phyloP scores from a whole-genome alignment of 2,888 invertebrate species.

The Acleris cristana region DNA sequence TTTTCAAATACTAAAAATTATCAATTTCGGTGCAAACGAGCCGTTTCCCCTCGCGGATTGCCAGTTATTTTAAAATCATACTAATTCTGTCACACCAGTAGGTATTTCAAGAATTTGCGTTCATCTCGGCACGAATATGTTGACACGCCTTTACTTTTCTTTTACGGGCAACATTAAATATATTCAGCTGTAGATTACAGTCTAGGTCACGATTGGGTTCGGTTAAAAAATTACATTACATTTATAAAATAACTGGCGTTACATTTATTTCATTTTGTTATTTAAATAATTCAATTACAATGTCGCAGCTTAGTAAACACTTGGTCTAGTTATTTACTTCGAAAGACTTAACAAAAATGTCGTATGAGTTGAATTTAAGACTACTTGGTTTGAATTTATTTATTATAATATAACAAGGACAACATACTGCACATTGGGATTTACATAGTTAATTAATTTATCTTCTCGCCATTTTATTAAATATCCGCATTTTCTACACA shows the following conservation, averaged over 20 bases:
- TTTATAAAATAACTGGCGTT: conserved; percentile 18
- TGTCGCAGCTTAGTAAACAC: background rate
- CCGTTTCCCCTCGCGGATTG: conserved; percentile 16
- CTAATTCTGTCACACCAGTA: conserved; percentile 20
- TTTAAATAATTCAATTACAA: background rate
- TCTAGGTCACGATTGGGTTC: too few species aligned
- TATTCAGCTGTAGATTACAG: background rate
- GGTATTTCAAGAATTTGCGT: conserved; percentile 10
- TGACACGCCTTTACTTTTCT: background rate
- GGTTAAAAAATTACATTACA: too few species aligned
- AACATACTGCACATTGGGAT: too few species aligned
- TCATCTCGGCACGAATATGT: background rate
- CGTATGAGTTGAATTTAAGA: too few species aligned
- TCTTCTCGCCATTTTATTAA: conserved; percentile 1
- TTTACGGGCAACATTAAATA: background rate
- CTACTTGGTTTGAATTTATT: too few species aligned
- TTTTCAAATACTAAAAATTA: conserved; percentile 12
- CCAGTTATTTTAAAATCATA: conserved; percentile 22
- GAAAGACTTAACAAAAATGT: too few species aligned
- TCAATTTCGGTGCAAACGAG: conserved; percentile 31
- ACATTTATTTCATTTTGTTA: background rate
- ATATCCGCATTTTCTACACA: conserved; percentile 22
- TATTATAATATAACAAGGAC: too few species aligned
- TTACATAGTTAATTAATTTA: conserved; percentile 11
- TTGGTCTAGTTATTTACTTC: background rate